These are phyloP conservation scores for Trichonephila inaurata DNA, from an alignment of 1,140 invertebrate genomes.

Conservation along the genomic window DNA sequence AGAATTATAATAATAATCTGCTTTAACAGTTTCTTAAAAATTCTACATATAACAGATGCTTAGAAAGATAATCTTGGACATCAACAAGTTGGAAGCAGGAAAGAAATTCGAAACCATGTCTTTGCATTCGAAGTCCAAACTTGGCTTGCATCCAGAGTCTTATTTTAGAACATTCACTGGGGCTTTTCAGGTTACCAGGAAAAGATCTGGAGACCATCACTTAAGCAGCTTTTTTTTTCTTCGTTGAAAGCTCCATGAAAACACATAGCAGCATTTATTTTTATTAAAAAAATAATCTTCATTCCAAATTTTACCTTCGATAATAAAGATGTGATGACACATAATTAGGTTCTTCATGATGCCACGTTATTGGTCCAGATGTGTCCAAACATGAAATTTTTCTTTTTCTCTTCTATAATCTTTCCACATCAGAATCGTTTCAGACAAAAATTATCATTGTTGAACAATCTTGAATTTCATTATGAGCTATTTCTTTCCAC, in stretches of 20 bases:
- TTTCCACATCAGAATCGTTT: too few relatives aligned
- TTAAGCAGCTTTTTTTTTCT: background rate
- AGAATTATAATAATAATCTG: background rate
- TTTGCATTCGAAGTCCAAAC: constrained; percentile 24
- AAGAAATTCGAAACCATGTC: constrained; percentile 59
- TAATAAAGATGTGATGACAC: background rate
- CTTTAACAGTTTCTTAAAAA: too few relatives aligned
- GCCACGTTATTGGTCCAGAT: background rate
- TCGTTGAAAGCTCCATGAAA: background rate
- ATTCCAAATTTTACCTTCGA: background rate
- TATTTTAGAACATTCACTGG: constrained; percentile 28
- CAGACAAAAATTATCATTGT: too few relatives aligned
- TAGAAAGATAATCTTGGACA: background rate
- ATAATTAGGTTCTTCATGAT: background rate
- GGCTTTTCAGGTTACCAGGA: constrained; percentile 2
- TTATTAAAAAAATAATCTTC: background rate
- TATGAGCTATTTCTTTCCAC: background rate
- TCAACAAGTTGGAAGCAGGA: background rate
- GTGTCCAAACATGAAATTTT: background rate
- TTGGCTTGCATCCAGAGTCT: background rate
- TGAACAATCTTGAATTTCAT: background rate
- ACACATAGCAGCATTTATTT: background rate
- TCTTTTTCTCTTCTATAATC: background rate
- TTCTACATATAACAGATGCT: background rate
- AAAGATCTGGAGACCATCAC: constrained; percentile 24